Evolutionary conservation across 1,140 invertebrate genomes (phyloP).

Genomic region (Cyphomyrmex costatus): DNA sequence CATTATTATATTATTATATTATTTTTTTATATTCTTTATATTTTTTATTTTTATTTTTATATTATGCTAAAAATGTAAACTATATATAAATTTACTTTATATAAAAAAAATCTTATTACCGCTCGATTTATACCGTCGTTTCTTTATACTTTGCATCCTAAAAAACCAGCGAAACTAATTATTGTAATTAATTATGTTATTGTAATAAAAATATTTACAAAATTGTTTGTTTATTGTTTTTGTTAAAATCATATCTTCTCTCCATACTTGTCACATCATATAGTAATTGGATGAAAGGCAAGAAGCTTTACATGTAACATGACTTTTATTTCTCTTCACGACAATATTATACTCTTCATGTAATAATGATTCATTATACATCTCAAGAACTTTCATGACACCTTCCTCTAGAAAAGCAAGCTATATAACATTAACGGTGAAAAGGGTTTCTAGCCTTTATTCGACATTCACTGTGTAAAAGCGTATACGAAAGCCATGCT

Average conservation of each 20-base stretch:
- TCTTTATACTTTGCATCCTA: no score
- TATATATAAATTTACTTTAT: no score
- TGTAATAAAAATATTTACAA: not conserved
- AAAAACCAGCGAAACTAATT: no score
- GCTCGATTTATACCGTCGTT: no score
- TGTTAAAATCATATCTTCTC: not conserved
- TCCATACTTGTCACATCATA: not conserved
- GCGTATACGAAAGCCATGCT: conserved; percentile 20
- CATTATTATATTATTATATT: no score
- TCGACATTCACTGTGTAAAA: conserved; percentile 23
- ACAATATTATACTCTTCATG: conserved; percentile 24
- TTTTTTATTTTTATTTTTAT: no score
- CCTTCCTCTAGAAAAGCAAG: not conserved
- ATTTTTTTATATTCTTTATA: no score
- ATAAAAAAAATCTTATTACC: no score
- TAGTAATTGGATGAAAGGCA: not conserved
- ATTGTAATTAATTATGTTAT: not conserved
- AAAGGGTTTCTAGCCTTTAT: conserved; percentile 35
- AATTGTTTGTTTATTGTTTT: not conserved
- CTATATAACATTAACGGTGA: not conserved
- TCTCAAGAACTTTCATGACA: not conserved
- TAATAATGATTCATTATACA: conserved; percentile 38
- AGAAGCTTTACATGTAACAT: conserved; percentile 16
- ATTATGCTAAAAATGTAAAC: no score
- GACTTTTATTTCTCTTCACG: conserved; percentile 33